Evolutionary conservation across 2,888 invertebrate species (phyloP).

Genomic region (Cryptocephalus moraei): DNA sequence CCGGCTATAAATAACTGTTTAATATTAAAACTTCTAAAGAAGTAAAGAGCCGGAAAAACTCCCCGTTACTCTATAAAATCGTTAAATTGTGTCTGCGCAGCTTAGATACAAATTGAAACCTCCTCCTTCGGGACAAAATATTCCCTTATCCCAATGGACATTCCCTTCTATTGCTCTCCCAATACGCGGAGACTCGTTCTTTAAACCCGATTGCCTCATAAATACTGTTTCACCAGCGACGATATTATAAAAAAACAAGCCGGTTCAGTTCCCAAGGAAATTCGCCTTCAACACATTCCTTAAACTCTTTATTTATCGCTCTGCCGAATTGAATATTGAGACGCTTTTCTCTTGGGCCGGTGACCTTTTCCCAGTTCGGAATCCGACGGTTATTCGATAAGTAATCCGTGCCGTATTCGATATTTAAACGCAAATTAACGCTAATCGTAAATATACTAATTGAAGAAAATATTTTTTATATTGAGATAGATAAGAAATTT

Average conservation of each 20-base stretch:
- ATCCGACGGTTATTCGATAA: too few relatives aligned
- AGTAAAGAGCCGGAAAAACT: background rate
- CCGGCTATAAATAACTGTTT: too few relatives aligned
- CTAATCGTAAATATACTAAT: too few relatives aligned
- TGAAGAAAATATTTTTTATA: too few relatives aligned
- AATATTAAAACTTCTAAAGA: too few relatives aligned
- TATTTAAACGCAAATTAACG: too few relatives aligned
- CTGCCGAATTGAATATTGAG: too few relatives aligned
- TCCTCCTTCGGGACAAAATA: constrained; percentile 29
- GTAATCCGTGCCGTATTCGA: too few relatives aligned
- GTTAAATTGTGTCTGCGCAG: constrained; percentile 29
- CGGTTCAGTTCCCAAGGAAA: constrained; percentile 10
- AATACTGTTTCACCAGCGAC: constrained; percentile 18
- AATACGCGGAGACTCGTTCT: constrained; percentile 19
- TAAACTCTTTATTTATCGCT: constrained; percentile 3
- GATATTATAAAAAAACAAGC: constrained; percentile 17
- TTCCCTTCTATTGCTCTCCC: constrained; percentile 32
- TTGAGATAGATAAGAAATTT: too few relatives aligned
- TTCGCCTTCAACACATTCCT: constrained; percentile 8
- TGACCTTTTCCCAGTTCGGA: too few relatives aligned
- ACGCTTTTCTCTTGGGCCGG: too few relatives aligned
- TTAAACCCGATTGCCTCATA: constrained; percentile 25
- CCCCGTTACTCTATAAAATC: constrained; percentile 27
- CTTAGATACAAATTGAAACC: constrained; percentile 33
- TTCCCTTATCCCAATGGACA: constrained; percentile 33